Conservation (phyloP, 2,888 invertebrate genomes). For the Molanna angustata region DNA sequence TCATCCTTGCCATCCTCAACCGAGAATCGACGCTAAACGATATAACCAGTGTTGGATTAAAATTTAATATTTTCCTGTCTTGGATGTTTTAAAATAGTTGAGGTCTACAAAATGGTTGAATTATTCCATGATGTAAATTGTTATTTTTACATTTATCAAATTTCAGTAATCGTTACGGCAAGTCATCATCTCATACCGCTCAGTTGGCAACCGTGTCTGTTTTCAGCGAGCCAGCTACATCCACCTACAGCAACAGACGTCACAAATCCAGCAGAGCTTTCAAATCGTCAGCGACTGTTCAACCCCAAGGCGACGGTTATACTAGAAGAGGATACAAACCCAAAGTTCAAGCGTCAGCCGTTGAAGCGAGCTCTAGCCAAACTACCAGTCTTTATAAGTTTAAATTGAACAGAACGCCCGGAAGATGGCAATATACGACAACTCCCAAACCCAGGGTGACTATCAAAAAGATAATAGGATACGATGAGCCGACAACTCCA, state of each 20-base stretch:
- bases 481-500: slow-evolving; percentile 54
- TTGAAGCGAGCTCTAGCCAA: slow-evolving; percentile 53
- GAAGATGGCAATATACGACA: slow-evolving; percentile 89
- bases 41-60: no score
- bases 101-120: no score
- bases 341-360: slow-evolving; percentile 57
- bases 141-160: no score
- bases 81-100: no score
- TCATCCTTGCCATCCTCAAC: no score
- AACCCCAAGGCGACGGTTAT: slow-evolving; percentile 44
- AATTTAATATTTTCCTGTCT: no score
- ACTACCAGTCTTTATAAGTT: slow-evolving; percentile 73
- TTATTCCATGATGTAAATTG: no score
- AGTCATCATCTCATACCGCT: slow-evolving; percentile 49
- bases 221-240: slow-evolving; percentile 59
- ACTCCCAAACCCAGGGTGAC: slow-evolving; percentile 83
- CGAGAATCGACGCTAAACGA: no score
- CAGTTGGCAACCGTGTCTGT: slow-evolving; percentile 65
- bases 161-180: slow-evolving; percentile 52
- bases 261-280: slow-evolving; percentile 46
- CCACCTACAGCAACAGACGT: slow-evolving; percentile 53
- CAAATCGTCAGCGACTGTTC: slow-evolving; percentile 47
- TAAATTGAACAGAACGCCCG: slow-evolving; percentile 77
- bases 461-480: slow-evolving; percentile 67
- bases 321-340: slow-evolving; percentile 68